Base-by-base conservation (phyloP, 2,113 vertebrate genomes). In the Connochaetes taurinus region DNA sequence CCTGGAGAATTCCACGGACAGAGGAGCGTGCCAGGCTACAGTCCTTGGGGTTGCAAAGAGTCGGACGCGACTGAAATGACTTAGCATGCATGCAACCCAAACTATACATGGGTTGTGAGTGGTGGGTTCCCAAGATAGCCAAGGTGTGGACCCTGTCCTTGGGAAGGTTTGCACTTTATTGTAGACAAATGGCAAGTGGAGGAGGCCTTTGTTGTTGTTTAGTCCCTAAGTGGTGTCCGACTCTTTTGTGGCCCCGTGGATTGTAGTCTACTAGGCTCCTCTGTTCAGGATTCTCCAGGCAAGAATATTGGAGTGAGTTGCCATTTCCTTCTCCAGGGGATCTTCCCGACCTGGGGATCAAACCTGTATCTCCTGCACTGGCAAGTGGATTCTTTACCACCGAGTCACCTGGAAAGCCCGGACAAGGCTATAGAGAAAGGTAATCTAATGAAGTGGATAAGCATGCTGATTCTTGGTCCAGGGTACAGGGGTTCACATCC, bases 51-150 rank as follows among this genome's bases (percentile, higher is more conserved):
- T 64, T 17, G 7, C 33, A 64, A 62, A 62, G 31, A 64, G 31
- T n/a, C 0, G 0, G 15, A n/a, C 0, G 7, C 0, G 1, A n/a
- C 4, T 64, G 62, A n/a, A n/a, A 64, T 33, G 33, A 64, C 62
- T n/a, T 64, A 64, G 62, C 7, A 19, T 0, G 7, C 62, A 4
- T 64, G 16, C 7, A 4, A 71, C 71, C 17, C 55, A 83, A 5
- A 45, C 23, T 50, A 29, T 57, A 2, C 23, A n/a, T 21, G n/a
- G 23, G 7, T 25, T 88, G 14, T 82, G 33, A 52, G 2, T 19
- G 12, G 64, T 27, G 62, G 19, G 43, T 95, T 47, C 27, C 8
- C 43, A 40, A 93, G 84, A 62, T 36, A 60, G 47, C 10, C 33
- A 36, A 33, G 27, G 40, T 78, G 58, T 21, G 40, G 57, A 23